These are phyloP conservation scores for Brachionus angularis DNA, from an alignment of 1,140 invertebrate species.

Conservation along the genomic window DNA sequence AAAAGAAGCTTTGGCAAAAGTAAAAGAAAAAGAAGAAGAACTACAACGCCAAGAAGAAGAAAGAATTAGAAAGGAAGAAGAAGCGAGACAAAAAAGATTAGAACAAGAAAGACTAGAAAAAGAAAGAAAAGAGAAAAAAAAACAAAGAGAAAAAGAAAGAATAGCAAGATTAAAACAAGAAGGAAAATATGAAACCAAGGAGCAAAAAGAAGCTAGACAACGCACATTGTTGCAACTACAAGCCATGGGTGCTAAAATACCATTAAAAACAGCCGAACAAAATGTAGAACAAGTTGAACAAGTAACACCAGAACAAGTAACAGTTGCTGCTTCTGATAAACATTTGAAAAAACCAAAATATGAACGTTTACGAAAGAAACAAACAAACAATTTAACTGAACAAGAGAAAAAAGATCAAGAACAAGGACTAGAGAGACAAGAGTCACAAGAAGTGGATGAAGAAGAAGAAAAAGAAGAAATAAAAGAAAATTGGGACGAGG, in stretches of 20 bases:
- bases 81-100: conserved; percentile 47
- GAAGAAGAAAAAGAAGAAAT: conserved; percentile 46
- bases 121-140: conserved; percentile 76
- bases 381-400: not conserved
- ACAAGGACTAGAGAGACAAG: not conserved
- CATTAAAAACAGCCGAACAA: conserved; percentile 53
- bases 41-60: conserved; percentile 72
- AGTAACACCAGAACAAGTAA: not conserved
- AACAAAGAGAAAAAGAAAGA: conserved; percentile 87
- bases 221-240: conserved; percentile 81
- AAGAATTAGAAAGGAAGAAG: conserved; percentile 68
- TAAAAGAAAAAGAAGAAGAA: conserved; percentile 34
- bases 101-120: conserved; percentile 61
- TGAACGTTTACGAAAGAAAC: conserved; percentile 30
- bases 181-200: conserved; percentile 83
- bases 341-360: not conserved
- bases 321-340: not conserved
- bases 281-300: too few relatives aligned
- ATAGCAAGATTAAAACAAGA: conserved; percentile 86
- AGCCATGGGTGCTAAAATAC: conserved; percentile 53
- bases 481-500: conserved; percentile 49
- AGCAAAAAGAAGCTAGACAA: conserved; percentile 67
- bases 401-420: not conserved
- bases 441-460: conserved; percentile 27
- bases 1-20: conserved; percentile 39